These are phyloP conservation scores for Neodiprion virginianus DNA, from an alignment of 1,140 invertebrate genomes.

Conservation along the genomic window DNA sequence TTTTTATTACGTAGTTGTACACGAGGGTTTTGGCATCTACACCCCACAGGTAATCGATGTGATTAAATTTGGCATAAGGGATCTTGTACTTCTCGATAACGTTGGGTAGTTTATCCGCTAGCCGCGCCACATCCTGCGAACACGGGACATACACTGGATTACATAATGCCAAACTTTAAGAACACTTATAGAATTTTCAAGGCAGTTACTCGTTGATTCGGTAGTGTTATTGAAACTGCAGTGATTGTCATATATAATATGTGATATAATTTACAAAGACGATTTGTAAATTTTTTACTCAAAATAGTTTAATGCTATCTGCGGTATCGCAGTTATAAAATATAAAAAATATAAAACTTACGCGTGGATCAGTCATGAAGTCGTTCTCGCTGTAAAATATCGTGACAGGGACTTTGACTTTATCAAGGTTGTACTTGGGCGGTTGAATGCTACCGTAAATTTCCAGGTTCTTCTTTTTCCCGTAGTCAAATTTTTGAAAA, in stretches of 20 bases:
- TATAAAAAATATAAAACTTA: slow-evolving; percentile 36
- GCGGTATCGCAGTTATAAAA: not conserved
- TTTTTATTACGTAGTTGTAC: slow-evolving; percentile 48
- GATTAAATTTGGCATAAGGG: slow-evolving; percentile 57
- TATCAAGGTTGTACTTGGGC: slow-evolving; percentile 61
- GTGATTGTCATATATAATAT: too few relatives aligned
- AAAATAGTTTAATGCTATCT: too few relatives aligned
- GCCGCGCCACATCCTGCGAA: slow-evolving; percentile 63
- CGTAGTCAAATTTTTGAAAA: slow-evolving; percentile 65
- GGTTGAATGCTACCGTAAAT: slow-evolving; percentile 59
- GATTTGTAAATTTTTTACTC: too few relatives aligned
- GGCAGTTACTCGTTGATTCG: not conserved
- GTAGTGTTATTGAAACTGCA: too few relatives aligned
- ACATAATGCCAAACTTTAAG: slow-evolving; percentile 17
- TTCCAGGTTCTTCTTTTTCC: slow-evolving; percentile 55
- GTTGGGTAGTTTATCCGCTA: slow-evolving; percentile 65
- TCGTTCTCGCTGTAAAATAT: slow-evolving; percentile 79
- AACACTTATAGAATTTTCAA: slow-evolving; percentile 17
- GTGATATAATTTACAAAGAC: too few relatives aligned
- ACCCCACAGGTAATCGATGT: slow-evolving; percentile 62
- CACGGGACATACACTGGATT: slow-evolving; percentile 19
- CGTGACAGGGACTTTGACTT: slow-evolving; percentile 64
- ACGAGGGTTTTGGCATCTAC: slow-evolving; percentile 52
- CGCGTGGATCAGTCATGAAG: slow-evolving; percentile 67
- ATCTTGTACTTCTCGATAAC: slow-evolving; percentile 50